Conservation (phyloP, 2,888 invertebrate species). For the Ochlodes sylvanus region DNA sequence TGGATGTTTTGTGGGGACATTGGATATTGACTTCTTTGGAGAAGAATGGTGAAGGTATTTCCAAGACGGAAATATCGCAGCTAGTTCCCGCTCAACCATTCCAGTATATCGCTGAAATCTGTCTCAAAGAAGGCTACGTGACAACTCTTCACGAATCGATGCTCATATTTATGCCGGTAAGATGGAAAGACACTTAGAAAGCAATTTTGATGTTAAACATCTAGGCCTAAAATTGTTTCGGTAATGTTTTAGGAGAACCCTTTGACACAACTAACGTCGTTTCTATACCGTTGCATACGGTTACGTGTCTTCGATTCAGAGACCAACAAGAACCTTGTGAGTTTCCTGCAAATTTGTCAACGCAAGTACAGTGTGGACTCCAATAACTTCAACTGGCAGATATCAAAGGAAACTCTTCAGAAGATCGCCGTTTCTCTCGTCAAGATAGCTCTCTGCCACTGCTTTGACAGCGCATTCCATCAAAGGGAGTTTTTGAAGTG, state of each 20-base stretch:
- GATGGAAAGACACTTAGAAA: background rate
- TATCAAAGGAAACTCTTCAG: slow-evolving; percentile 84
- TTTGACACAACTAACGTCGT: slow-evolving; percentile 84
- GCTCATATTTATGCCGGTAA: slow-evolving; percentile 88
- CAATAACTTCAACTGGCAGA: slow-evolving; percentile 60
- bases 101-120: slow-evolving; percentile 77
- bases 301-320: slow-evolving; percentile 77
- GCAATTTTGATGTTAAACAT: too few species aligned
- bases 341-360: slow-evolving; percentile 68
- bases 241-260: slow-evolving; percentile 85
- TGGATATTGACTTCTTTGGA: slow-evolving; percentile 80
- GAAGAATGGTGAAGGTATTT: slow-evolving; percentile 50
- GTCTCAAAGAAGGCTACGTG: slow-evolving; percentile 84
- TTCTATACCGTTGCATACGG: slow-evolving; percentile 82
- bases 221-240: background rate
- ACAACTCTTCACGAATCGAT: slow-evolving; percentile 87
- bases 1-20: slow-evolving; percentile 86
- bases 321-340: slow-evolving; percentile 62
- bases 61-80: slow-evolving; percentile 60
- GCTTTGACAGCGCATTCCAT: slow-evolving; percentile 86
- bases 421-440: slow-evolving; percentile 84
- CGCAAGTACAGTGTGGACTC: slow-evolving; percentile 71
- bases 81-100: slow-evolving; percentile 68
- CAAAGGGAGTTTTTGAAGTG: slow-evolving; percentile 87
- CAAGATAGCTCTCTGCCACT: slow-evolving; percentile 85